Evolutionary conservation across 2,888 invertebrate genomes (phyloP), one percentile per base, ranked within the genome.

Genomic region (Amiota mariae): DNA sequence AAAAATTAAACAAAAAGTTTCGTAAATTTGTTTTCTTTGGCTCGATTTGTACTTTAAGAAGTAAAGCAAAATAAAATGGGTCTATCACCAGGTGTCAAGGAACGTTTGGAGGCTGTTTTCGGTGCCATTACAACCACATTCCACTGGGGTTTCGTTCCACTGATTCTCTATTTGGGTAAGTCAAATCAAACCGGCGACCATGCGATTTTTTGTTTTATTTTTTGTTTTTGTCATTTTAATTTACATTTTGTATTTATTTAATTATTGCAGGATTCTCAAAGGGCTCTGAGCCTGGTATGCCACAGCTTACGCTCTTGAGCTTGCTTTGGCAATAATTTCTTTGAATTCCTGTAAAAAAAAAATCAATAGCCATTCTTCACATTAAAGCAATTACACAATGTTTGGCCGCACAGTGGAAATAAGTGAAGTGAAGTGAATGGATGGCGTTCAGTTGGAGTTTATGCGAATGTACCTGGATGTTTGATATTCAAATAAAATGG

Each of bases 111-210:
- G 51, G 88, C 92, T 47, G 92, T 94, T 9, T 89, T 94, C 64
- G 91, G 91, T 63, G 78, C 92, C 0, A 91, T 91, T 11, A 93
- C 93, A 88, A 92, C 92, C 1, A 90, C 92, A 72, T 94, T 94
- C 79, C 94, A 94, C 81, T 94, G 93, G 92, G 94, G 93, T 61
- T 94, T 94, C 78, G 92, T 94, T 75, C 94, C 94, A 0, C 91
- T 93, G 56, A 92, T 94, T 46, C 85, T 94, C 15, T 94, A 93
- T 89, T 88, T 94, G 88, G 94, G 94, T 93, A 90, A 90, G 89
- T 76, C 12, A 54, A n/a, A 12, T n/a, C 8, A 51, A 12, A n/a
- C 54, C 54, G 54, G 46, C 47, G n/a, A 15, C 12, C 54, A 54
- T 54, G n/a, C 47, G n/a, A 46, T 64, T 18, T 36, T 36, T 6